Percentiles rank a stretch among this genome's conserved stretches.
Evolutionary conservation across 2,888 invertebrate genomes (phyloP).

Genomic region (Megamerina dolium): DNA sequence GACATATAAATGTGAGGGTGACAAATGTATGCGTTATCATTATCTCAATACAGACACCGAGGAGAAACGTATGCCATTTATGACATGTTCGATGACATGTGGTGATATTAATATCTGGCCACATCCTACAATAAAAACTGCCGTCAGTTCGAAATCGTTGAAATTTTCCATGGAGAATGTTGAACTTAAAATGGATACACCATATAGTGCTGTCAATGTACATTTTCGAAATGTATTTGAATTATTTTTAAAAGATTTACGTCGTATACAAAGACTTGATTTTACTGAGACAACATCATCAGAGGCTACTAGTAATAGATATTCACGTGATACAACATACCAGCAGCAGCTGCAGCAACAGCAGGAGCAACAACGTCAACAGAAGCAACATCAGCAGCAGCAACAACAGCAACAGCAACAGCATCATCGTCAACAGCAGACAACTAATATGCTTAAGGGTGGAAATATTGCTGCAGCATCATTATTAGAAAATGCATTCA

Average conservation of each 20-base stretch:
- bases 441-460: conserved; percentile 12
- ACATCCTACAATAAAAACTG: conserved; percentile 66
- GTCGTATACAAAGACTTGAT: conserved; percentile 41
- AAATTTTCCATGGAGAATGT: conserved; percentile 49
- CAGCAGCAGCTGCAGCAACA: background rate
- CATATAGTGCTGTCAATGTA: conserved; percentile 36
- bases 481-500: conserved; percentile 30
- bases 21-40: conserved; percentile 62
- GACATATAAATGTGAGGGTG: conserved; percentile 69
- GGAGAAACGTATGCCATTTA: conserved; percentile 55
- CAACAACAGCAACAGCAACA: conserved; percentile 17
- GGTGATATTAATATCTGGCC: conserved; percentile 70
- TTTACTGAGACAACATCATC: conserved; percentile 15
- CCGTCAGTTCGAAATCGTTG: conserved; percentile 60
- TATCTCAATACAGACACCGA: conserved; percentile 26
- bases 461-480: conserved; percentile 19
- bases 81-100: conserved; percentile 74
- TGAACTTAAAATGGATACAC: conserved; percentile 38
- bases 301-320: background rate
- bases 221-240: conserved; percentile 40
- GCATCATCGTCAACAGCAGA: conserved; percentile 18
- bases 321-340: conserved; percentile 3
- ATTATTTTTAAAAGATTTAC: conserved; percentile 42
- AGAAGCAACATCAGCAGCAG: conserved; percentile 2
- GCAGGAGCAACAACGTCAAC: conserved; percentile 11